These are phyloP conservation scores for Littorina saxatilis DNA, from an alignment of 1,140 invertebrate species.

Conservation along the genomic window DNA sequence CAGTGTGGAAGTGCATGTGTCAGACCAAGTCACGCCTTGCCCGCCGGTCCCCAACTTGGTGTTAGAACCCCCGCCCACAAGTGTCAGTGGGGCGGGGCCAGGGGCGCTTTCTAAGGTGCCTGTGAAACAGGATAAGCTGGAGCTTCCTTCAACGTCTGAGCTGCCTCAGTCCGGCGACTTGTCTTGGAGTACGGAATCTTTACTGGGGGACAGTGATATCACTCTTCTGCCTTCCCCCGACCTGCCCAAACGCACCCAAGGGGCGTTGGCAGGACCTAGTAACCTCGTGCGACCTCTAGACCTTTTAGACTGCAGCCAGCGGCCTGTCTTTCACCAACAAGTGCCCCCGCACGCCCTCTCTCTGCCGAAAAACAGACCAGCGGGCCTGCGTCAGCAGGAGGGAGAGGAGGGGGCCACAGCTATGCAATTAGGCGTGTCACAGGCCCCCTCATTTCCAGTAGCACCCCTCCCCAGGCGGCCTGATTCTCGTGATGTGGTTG, in stretches of 20 bases:
- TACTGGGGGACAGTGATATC: conserved; percentile 24
- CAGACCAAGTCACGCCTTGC: conserved; percentile 60
- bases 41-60: conserved; percentile 42
- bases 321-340: conserved; percentile 31
- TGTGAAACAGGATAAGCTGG: conserved; percentile 2
- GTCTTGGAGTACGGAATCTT: conserved; percentile 43
- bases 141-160: not conserved
- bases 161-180: not conserved
- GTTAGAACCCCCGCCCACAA: not conserved
- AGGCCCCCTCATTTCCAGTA: not conserved
- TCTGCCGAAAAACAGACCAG: not conserved
- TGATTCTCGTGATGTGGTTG: not conserved
- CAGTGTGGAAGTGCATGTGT: conserved; percentile 52
- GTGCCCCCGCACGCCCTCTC: conserved; percentile 34
- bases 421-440: conserved; percentile 26
- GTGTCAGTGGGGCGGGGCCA: not conserved
- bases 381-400: not conserved
- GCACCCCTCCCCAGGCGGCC: not conserved
- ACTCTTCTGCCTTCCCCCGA: conserved; percentile 17
- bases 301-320: conserved; percentile 29
- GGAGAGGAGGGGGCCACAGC: conserved; percentile 20
- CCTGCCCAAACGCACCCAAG: not conserved
- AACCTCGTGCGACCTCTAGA: not conserved
- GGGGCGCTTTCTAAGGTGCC: not conserved
- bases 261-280: conserved; percentile 10